Percentiles rank a stretch among this genome's conserved stretches.
These are phyloP conservation scores for Syngnathus typhle DNA, from an alignment of 2,113 vertebrate genomes.

Conservation along the genomic window DNA sequence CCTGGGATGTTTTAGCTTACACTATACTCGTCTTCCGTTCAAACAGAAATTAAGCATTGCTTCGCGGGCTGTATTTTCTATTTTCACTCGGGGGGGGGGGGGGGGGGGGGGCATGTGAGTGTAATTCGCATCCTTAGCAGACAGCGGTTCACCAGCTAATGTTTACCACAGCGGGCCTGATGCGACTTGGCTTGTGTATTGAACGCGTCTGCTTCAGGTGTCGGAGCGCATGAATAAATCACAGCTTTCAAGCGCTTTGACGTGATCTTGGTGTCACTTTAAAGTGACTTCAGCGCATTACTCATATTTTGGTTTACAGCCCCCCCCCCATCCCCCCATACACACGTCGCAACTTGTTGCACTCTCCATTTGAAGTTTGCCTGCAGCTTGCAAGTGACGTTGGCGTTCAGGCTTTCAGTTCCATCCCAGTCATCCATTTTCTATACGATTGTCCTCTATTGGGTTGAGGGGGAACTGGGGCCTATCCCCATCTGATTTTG, in stretches of 20 bases:
- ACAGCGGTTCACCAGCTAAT: slow-evolving; percentile 52
- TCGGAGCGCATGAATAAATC: neutral
- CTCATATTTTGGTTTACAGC: slow-evolving; percentile 1
- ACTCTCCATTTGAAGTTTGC: slow-evolving; percentile 17
- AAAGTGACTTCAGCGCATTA: neutral
- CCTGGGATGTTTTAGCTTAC: neutral
- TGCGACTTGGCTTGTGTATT: slow-evolving; percentile 24
- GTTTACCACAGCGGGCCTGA: slow-evolving; percentile 48
- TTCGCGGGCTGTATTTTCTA: neutral
- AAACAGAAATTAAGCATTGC: neutral
- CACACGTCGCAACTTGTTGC: slow-evolving; percentile 47
- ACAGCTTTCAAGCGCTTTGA: neutral
- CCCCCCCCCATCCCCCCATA: neutral
- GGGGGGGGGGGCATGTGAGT: slow-evolving; percentile 45
- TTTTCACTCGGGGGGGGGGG: slow-evolving; percentile 38
- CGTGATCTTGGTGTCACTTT: slow-evolving; percentile 1
- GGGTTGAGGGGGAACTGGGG: too few relatives aligned
- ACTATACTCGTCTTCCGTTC: neutral
- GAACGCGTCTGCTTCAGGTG: slow-evolving; percentile 7
- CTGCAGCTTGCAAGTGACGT: slow-evolving; percentile 3
- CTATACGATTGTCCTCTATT: neutral
- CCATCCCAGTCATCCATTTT: neutral
- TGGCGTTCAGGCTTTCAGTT: slow-evolving; percentile 1
- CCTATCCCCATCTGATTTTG: neutral
- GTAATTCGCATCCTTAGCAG: slow-evolving; percentile 53